phyloP scores from a whole-genome alignment of 2,113 vertebrate species.

The Lampris incognitus region DNA sequence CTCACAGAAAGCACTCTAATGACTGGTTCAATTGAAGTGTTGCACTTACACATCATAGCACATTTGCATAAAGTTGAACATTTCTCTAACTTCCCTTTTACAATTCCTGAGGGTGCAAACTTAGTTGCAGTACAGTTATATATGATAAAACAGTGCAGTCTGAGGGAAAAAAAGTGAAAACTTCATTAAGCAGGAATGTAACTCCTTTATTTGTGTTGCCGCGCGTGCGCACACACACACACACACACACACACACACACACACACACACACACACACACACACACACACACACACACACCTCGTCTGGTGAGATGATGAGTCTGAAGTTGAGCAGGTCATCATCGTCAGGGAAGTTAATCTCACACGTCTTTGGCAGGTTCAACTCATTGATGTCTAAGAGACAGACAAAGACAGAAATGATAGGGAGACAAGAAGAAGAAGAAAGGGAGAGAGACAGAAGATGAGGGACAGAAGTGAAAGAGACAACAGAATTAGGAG shows the following conservation, averaged over 20 bases:
- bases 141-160: too few species aligned
- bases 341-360: constrained; percentile 95
- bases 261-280: constrained; percentile 38
- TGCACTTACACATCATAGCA: too few species aligned
- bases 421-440: not conserved
- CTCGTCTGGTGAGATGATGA: constrained; percentile 97
- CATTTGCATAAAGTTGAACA: too few species aligned
- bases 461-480: not conserved
- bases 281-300: constrained; percentile 61
- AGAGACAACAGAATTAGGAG: not conserved
- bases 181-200: too few species aligned
- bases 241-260: not conserved
- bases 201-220: too few species aligned
- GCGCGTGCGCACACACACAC: constrained; percentile 1
- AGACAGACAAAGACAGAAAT: constrained; percentile 6
- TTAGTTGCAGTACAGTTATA: too few species aligned
- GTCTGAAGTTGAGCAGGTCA: constrained; percentile 95
- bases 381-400: constrained; percentile 94
- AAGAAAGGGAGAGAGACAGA: not conserved
- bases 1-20: too few species aligned
- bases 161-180: too few species aligned
- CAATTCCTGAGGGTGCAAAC: too few species aligned
- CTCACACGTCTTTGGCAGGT: constrained; percentile 96
- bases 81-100: too few species aligned
- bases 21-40: too few species aligned